Base-by-base conservation (phyloP, 2,797 vertebrate genomes). In the Nasua narica region DNA sequence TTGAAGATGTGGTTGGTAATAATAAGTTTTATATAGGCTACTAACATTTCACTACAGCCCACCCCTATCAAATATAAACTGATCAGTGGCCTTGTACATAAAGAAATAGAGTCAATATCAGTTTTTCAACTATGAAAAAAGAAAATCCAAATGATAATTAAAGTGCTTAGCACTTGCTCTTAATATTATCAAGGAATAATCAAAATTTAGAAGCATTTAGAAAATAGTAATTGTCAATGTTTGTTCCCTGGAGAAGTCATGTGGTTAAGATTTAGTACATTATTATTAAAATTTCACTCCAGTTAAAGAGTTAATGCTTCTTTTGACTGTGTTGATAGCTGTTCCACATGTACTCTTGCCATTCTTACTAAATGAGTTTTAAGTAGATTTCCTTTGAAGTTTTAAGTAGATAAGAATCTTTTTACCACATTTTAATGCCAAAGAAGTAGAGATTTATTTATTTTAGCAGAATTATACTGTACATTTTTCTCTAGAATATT, bases 381-480 rank as follows among this genome's bases (percentile, higher is more conserved):
- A 78, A 29, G 35, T 89, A 52, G n/a, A 43, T 82, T 94, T 52
- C 54, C 18, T 69, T 90, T 85, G 37, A 88, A 40, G 12, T 67
- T 96, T 96, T 94, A 85, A 78, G 72, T 87, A 93, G 18, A 70
- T 78, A 69, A 77, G 72, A 87, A 72, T 81, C 52, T 76, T 81
- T 77, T 83, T 18, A 84, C 89, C 54, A 69, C 35, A 79, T 69
- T 48, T 91, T 78, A 87, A 54, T 90, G 58, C 58, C 48, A 88
- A 60, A 94, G 60, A 97, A 76, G 83, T 85, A 78, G 72, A 96
- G 37, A 52, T 86, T 69, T 81, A 65, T 69, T 81, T 94, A 67
- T 92, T 97, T 95, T 92, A 89, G 46, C 16, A 90, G 60, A 94
- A 95, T 84, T 87, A 32, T 78, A 27, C 29, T 65, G 7, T 87